These are phyloP conservation scores for Tetranychus truncatus DNA, from an alignment of 2,888 invertebrate species.

Conservation along the genomic window DNA sequence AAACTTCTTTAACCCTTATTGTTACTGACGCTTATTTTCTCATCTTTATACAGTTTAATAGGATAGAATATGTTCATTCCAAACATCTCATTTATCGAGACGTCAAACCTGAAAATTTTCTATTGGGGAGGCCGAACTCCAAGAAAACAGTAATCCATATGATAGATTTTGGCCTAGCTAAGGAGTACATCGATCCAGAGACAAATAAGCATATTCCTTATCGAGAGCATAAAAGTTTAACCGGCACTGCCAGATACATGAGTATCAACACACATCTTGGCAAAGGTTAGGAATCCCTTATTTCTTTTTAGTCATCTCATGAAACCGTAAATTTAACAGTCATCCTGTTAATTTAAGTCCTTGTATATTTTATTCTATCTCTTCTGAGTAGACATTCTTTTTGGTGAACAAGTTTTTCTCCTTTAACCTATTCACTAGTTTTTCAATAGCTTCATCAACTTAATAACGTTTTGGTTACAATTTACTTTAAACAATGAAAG, in stretches of 20 bases:
- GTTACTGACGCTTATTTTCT: background rate
- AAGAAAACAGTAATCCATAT: conserved; percentile 15
- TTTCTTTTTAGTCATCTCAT: background rate
- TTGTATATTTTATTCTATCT: background rate
- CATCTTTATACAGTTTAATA: background rate
- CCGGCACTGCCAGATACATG: conserved; percentile 29
- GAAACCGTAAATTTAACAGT: background rate
- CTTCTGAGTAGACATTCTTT: background rate
- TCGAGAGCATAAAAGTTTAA: conserved; percentile 29
- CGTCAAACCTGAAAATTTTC: conserved; percentile 18
- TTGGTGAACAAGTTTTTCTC: background rate
- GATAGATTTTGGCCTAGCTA: conserved; percentile 17
- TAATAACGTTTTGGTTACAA: too few species aligned
- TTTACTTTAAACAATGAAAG: too few species aligned
- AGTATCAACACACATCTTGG: conserved; percentile 28
- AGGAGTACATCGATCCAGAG: conserved; percentile 17
- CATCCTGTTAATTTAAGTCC: too few species aligned
- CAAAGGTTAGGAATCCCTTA: background rate
- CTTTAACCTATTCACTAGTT: too few species aligned
- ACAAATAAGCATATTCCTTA: conserved; percentile 27
- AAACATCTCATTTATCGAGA: conserved; percentile 15
- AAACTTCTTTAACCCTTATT: too few species aligned
- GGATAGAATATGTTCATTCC: conserved; percentile 12
- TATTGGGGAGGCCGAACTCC: conserved; percentile 9
- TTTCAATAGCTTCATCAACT: too few species aligned